phyloP scores from a whole-genome alignment of 1,140 invertebrate species.

The Manduca sexta region DNA sequence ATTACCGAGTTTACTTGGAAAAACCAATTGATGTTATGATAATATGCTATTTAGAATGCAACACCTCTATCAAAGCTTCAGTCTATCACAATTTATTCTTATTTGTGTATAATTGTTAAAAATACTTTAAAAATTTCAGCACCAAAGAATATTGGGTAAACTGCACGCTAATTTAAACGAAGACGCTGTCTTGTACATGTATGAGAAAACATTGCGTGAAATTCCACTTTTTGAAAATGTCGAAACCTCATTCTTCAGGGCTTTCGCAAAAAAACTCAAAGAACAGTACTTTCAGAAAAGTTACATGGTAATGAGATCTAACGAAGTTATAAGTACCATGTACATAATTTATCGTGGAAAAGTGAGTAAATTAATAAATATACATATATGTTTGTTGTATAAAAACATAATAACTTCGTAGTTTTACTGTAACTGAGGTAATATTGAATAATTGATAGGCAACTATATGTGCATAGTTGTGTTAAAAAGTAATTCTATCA shows the following conservation, averaged over 20 bases:
- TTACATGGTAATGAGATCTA: slow-evolving; percentile 58
- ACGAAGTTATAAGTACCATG: slow-evolving; percentile 62
- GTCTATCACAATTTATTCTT: too few species aligned
- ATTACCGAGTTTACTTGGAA: too few species aligned
- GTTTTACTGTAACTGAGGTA: not conserved
- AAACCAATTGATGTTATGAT: too few species aligned
- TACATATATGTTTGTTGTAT: too few species aligned
- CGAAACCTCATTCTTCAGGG: slow-evolving; percentile 67
- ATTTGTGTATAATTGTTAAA: not conserved
- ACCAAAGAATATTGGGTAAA: slow-evolving; percentile 63
- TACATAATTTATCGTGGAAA: slow-evolving; percentile 65
- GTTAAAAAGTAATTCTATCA: not conserved
- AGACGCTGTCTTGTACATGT: slow-evolving; percentile 67
- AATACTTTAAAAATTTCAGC: slow-evolving; percentile 33
- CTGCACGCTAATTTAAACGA: slow-evolving; percentile 67
- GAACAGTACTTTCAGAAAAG: slow-evolving; percentile 67
- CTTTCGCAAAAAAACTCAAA: slow-evolving; percentile 61
- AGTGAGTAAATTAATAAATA: slow-evolving; percentile 22
- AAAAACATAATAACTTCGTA: not conserved
- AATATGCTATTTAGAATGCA: too few species aligned
- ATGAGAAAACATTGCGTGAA: slow-evolving; percentile 63
- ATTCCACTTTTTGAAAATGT: slow-evolving; percentile 68
- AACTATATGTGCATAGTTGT: not conserved
- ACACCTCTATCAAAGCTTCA: too few species aligned
- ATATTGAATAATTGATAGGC: not conserved